phyloP scores from a whole-genome alignment of 2,797 vertebrate species.

The Micromesistius poutassou region DNA sequence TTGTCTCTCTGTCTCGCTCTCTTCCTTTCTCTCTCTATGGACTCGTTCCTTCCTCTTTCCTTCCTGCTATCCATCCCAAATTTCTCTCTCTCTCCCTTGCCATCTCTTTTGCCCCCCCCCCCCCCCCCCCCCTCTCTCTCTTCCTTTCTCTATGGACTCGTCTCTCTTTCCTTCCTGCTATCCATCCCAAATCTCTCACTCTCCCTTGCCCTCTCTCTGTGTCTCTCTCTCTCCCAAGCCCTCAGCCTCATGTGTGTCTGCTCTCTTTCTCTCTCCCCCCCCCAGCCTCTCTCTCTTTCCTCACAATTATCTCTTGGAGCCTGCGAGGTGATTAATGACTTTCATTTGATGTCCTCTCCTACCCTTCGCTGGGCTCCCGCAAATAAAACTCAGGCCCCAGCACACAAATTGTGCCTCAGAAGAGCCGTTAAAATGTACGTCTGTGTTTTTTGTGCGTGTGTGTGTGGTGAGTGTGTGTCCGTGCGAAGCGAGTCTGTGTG shows the following conservation, averaged over 20 bases:
- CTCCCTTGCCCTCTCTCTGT: slow-evolving; percentile 33
- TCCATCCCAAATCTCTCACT: slow-evolving; percentile 20
- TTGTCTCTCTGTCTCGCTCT: slow-evolving; percentile 63
- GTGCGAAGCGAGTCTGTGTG: slow-evolving; percentile 14
- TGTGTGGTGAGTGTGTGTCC: background rate
- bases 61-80: slow-evolving; percentile 43
- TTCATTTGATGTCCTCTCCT: slow-evolving; percentile 80
- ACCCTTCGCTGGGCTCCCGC: slow-evolving; percentile 73
- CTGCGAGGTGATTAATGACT: slow-evolving; percentile 82
- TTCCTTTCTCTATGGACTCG: slow-evolving; percentile 63
- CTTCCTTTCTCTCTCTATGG: slow-evolving; percentile 65
- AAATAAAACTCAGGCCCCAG: slow-evolving; percentile 77
- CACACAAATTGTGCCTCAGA: slow-evolving; percentile 79
- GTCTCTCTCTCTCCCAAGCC: slow-evolving; percentile 37
- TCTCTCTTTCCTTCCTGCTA: slow-evolving; percentile 43
- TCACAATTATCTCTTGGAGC: slow-evolving; percentile 79
- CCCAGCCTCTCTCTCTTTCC: slow-evolving; percentile 70
- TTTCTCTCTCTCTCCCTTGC: too few species aligned
- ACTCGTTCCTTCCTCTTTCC: slow-evolving; percentile 43
- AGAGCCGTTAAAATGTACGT: slow-evolving; percentile 76
- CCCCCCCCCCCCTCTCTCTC: slow-evolving; percentile 59
- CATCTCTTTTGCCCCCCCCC: slow-evolving; percentile 42
- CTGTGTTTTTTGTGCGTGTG: background rate
- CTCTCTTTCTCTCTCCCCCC: slow-evolving; percentile 40
- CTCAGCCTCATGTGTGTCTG: slow-evolving; percentile 1